Evolutionary conservation across 2,113 vertebrate species (phyloP), one percentile per base, ranked within the genome.

Genomic region (Tychaedon coryphoeus): DNA sequence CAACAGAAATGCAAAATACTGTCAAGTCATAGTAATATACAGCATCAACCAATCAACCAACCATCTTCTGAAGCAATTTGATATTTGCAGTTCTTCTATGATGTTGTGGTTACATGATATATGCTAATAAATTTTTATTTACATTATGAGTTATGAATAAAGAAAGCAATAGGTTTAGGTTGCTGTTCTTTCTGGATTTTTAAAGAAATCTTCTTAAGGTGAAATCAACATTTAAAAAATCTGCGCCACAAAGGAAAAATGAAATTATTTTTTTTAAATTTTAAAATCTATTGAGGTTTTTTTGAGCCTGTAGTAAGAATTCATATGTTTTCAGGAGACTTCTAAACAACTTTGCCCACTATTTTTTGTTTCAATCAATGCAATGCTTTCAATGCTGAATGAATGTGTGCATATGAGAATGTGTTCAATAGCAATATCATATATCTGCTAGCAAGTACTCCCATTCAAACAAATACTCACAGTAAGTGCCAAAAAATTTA

Each of bases 111-210:
- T 62, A 9, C 6, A 43, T 28, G 20, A 19, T 73, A 43, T 9
- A 18, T 38, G 8, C 14, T 43, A 81, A 28, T 57, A 77, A 6
- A 8, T 54, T 67, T 84, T 66, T 22, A 24, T 64, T 34, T 69
- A 47, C 14, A 14, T 57, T 42, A 19, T 51, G 9, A 85, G 15
- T 29, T 36, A 43, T 16, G 2, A 65, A 70, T 65, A 51, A 78
- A 58, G 3, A 51, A 62, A 36, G 23, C 19, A 4, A 8, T 70
- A 3, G 1, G 0, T 2, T 33, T 57, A 45, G 5, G 33, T 56
- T 80, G 8, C 18, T 51, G 1, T 72, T 80, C 16, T 23, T 67
- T 26, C 25, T 47, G 4, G 0, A 23, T 33, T 66, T 16, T 45
- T 45, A 10, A 45, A 20, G 19, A 45, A 45, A 45, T 45, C 19